Percentiles rank a stretch among this genome's conserved stretches.
Conservation (phyloP, 2,888 invertebrate species). For the Timandra comae region DNA sequence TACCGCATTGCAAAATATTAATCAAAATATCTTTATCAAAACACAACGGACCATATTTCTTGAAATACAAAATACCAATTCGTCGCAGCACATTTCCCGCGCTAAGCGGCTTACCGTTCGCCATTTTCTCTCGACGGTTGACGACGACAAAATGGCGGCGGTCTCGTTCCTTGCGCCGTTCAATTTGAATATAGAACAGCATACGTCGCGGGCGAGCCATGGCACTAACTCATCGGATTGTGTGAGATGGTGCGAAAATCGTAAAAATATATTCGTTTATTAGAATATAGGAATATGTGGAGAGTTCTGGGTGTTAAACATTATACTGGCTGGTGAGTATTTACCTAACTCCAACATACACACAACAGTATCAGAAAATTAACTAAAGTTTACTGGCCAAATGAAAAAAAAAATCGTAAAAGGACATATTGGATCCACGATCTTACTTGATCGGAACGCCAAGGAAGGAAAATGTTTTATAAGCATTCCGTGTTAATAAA, state of each 20-base stretch:
- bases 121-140: slow-evolving; percentile 30
- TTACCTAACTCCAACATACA: background rate
- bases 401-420: background rate
- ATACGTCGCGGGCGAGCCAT: slow-evolving; percentile 69
- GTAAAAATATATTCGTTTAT: slow-evolving; percentile 70
- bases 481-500: too few relatives aligned
- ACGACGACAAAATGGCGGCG: slow-evolving; percentile 69
- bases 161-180: slow-evolving; percentile 54
- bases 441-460: too few relatives aligned
- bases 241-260: slow-evolving; percentile 67
- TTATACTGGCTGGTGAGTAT: background rate
- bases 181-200: slow-evolving; percentile 76
- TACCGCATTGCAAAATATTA: background rate
- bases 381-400: background rate
- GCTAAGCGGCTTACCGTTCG: slow-evolving; percentile 41
- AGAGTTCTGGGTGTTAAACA: slow-evolving; percentile 7
- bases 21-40: slow-evolving; percentile 10
- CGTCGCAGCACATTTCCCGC: slow-evolving; percentile 38
- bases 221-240: slow-evolving; percentile 74
- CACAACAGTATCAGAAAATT: background rate
- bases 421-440: background rate
- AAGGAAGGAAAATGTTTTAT: too few relatives aligned
- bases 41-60: slow-evolving; percentile 32
- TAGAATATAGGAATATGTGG: slow-evolving; percentile 35
- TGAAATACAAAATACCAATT: slow-evolving; percentile 36